Evolutionary conservation across 2,888 invertebrate species (phyloP), one percentile per base, ranked within the genome.

Genomic region (Dascillus cervinus): DNA sequence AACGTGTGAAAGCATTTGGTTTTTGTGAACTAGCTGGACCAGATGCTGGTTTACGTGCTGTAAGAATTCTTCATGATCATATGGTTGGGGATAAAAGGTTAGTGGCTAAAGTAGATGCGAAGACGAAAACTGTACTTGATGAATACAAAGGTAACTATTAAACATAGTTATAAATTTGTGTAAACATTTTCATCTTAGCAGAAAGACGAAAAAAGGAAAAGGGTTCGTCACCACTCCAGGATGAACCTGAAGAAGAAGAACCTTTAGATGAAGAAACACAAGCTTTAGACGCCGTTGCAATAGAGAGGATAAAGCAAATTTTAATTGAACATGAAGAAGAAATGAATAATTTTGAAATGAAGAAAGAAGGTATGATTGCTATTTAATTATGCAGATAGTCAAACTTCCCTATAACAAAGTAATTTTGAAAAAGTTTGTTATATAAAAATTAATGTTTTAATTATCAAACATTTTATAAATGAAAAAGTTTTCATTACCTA

Each of bases 11-110:
- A 61, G 91, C 90, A 1, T 97, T 97, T 67, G 97, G 97, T 5
- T 98, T 97, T 70, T 94, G 96, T 69, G 97, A 97, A 70, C 91
- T 90, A 65, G 90, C 88, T 46, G 84, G 88, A 35, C 95, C 97
- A 10, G 94, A 95, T 67, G 88, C 95, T 11, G 97, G 96, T 21
- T 71, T 97, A 47, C 75, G 97, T 44, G 94, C 96, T 45, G 91
- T 98, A 43, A 70, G 91, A 23, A 70, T 98, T 44, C 72, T 99
- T 14, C 92, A 96, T 67, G 91, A 92, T 52, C 80, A 91, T 64
- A 80, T 83, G 63, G 80, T 99, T 29, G 91, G 89, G 34, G 95
- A 91, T 49, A 94, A 91, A 67, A 83, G 83, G 57, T 73, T 99
- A 49, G 87, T 97, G 36, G 96, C 95, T 13, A 89, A 92, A 69